Base-by-base conservation (phyloP, 2,888 invertebrate genomes). In the Venustoraphidia nigricollis region DNA sequence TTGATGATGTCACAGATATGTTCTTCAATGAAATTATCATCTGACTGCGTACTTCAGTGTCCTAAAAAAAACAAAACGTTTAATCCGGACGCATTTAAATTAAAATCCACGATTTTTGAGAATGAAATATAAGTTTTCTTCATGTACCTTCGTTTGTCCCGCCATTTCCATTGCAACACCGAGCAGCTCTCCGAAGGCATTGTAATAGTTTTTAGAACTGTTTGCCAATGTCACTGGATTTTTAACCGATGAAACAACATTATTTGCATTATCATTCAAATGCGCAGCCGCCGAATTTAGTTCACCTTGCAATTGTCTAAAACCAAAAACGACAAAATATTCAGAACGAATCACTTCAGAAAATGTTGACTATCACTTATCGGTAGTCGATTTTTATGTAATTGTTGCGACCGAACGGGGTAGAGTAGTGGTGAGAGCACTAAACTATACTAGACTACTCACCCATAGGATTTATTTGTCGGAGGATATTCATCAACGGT, bases 21-120 rank as follows among this genome's bases (percentile, higher is more conserved):
- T 84, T 85, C 61, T 86, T 87, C 63, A 96, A 72, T 0, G 90
- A 87, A 46, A 82, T 79, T 9, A 94, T 83, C 76, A 95, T 92
- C 60, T 85, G 81, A 0, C 78, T 78, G 51, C 83, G 82, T 0
- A 83, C 79, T 48, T 83, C 81, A 1, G 72, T 71, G 58, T 91
- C 89, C 71, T 82, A 27, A 27, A 27, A 27, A 27, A 3, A 27
- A 3, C 27, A 27, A 27, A n/a, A 67, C 2, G 27, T 27, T 27
- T 27, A 38, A 38, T 38, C 38, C 5, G n/a, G 13, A 13, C 13
- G 38, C 5, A 38, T 8, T 8, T n/a, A 1, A 38, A 11, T 38
- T n/a, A 3, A 38, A 38, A 5, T 8, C 11, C 5, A 5, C 13
- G 38, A 8, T 38, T 13, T 11, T 38, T 11, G n/a, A 13, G 38